These are phyloP conservation scores for Scolopax mira DNA, from an alignment of 2,113 vertebrate species.

Conservation along the genomic window DNA sequence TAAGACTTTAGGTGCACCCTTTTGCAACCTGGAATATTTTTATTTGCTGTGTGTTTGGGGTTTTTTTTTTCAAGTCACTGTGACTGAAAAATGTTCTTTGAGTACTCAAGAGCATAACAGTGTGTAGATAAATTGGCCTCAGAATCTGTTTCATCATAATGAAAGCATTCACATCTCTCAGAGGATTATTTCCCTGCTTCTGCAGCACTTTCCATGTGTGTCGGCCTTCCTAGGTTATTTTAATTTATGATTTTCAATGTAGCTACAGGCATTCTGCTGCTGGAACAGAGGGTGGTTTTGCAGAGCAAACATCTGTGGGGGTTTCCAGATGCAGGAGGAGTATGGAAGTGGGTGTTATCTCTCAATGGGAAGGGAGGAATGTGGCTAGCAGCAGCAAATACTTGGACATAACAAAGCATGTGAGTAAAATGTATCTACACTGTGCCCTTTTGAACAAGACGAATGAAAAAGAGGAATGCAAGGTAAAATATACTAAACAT, in stretches of 20 bases:
- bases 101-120: background rate
- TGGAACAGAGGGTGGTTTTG: slow-evolving; percentile 12
- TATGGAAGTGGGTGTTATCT: slow-evolving; percentile 38
- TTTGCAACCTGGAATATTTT: background rate
- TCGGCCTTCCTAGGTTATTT: slow-evolving; percentile 1
- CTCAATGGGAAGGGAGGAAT: slow-evolving; percentile 46
- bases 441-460: background rate
- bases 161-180: background rate
- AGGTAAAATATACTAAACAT: background rate
- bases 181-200: background rate
- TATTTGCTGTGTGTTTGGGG: background rate
- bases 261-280: background rate
- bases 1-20: background rate
- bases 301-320: slow-evolving; percentile 41
- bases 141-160: background rate
- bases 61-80: rapidly evolving
- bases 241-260: slow-evolving; percentile 1
- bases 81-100: background rate
- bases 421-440: background rate
- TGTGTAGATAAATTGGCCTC: background rate
- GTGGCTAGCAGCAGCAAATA: slow-evolving; percentile 1
- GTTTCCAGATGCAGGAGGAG: slow-evolving; percentile 43
- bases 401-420: background rate
- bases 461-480: background rate
- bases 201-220: background rate